Evolutionary conservation across 2,888 invertebrate species (phyloP), one percentile per base, ranked within the genome.

Genomic region (Parnassius smintheus): DNA sequence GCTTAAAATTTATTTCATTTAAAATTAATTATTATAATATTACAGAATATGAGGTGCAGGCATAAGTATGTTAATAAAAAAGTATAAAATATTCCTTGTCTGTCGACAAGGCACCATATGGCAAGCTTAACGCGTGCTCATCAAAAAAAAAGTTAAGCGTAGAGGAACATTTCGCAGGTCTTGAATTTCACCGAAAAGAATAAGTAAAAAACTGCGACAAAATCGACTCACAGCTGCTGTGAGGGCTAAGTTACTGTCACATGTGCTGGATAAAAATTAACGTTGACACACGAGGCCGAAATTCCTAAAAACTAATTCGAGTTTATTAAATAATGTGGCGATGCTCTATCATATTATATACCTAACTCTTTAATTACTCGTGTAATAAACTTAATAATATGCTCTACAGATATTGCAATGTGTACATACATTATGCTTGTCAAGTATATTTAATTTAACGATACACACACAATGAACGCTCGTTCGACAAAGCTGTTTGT

Each of bases 181-280:
- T 91, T 82, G 68, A 76, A 79, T 91, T 91, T 83, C 91, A 73
- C 73, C 70, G 75, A 75, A 80, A 76, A 81, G 74, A 77, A 81
- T 67, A 67, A 67, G 66, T 67, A 72, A 79, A 82, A 86, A 87
- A 85, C 82, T 80, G 75, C 65, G 73, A 72, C 73, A 70, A 70
- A 72, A 51, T 76, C 78, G 77, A 72, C 74, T 71, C 70, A 75
- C 89, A 91, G 86, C 89, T 90, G 91, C 76, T 72, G 65, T 66
- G 66, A 67, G 82, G 83, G 85, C 86, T 90, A 85, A 83, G 86
- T 89, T 90, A 85, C 91, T 80, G 79, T 80, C 81, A 76, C 82
- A 82, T 83, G 78, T 79, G 80, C 70, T 65, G 54, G 35, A 41
- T 44, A 56, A 0, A 46, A 52, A 45, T 59, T 58, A 49, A 13